These are phyloP conservation scores for Clistopyga incitator DNA, from an alignment of 2,888 invertebrate genomes.

Conservation along the genomic window DNA sequence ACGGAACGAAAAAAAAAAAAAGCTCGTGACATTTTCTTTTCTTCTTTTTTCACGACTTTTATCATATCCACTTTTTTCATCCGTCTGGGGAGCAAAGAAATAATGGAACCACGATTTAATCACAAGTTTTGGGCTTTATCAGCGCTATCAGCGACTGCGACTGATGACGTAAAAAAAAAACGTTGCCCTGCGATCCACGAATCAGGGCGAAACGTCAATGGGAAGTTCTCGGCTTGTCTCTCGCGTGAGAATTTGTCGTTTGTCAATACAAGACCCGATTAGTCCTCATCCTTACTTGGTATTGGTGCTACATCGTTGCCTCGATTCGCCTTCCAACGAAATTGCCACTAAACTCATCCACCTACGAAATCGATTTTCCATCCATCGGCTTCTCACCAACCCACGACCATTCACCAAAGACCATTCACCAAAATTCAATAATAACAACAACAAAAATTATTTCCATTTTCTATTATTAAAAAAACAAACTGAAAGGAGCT, in stretches of 20 bases:
- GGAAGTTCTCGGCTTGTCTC: neutral
- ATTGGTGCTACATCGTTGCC: neutral
- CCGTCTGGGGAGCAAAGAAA: neutral
- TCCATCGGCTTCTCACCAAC: neutral
- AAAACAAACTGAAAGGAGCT: neutral
- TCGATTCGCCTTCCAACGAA: constrained; percentile 7
- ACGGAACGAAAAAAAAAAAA: neutral
- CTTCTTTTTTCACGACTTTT: neutral
- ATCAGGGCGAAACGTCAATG: neutral
- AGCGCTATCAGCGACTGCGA: neutral
- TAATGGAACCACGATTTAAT: neutral
- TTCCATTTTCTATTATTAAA: neutral
- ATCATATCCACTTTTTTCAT: neutral
- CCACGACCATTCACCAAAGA: neutral
- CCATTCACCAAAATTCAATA: neutral
- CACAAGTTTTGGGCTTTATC: neutral
- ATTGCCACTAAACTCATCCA: constrained; percentile 7
- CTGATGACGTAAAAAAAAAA: neutral
- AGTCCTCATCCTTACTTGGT: constrained; percentile 7
- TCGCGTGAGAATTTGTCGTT: constrained; percentile 40
- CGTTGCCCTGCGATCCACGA: neutral
- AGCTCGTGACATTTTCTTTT: neutral
- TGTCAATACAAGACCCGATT: constrained; percentile 44
- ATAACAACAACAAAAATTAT: neutral
- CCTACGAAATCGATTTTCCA: neutral